Evolutionary conservation across 2,797 vertebrate species (phyloP).

Genomic region (Zalophus californianus): DNA sequence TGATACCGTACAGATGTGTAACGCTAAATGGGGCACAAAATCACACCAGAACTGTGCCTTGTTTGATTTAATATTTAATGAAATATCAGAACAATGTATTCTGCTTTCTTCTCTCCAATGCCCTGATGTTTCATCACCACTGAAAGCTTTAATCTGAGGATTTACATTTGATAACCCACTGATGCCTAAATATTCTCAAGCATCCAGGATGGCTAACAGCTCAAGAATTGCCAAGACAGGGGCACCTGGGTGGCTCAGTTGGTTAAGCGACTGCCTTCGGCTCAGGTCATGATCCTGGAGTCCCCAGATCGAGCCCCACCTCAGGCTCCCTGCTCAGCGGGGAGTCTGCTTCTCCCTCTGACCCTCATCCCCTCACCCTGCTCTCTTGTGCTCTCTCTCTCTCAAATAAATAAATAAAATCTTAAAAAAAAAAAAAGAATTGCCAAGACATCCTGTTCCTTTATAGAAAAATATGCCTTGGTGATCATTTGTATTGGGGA

Average conservation of each 20-base stretch:
- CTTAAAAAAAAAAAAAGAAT: background rate
- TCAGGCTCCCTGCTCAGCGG: too few species aligned
- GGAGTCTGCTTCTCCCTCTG: too few species aligned
- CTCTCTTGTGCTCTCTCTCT: too few species aligned
- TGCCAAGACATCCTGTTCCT: background rate
- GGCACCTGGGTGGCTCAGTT: too few species aligned
- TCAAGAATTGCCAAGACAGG: background rate
- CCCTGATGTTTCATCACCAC: rapidly evolving
- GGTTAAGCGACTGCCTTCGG: too few species aligned
- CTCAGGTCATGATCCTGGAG: too few species aligned
- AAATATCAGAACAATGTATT: background rate
- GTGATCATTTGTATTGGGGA: background rate
- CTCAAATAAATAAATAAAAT: too few species aligned
- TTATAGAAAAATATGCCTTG: background rate
- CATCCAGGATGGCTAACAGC: rapidly evolving
- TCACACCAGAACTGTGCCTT: too few species aligned
- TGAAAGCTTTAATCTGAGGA: background rate
- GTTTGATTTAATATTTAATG: background rate
- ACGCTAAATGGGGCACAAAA: rapidly evolving
- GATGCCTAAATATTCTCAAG: too few species aligned
- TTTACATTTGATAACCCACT: background rate
- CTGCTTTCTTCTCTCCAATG: background rate
- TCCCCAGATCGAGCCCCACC: too few species aligned
- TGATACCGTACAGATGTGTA: rapidly evolving
- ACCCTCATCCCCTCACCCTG: too few species aligned